phyloP scores from a whole-genome alignment of 1,140 invertebrate genomes.

The Cataglyphis hispanica region DNA sequence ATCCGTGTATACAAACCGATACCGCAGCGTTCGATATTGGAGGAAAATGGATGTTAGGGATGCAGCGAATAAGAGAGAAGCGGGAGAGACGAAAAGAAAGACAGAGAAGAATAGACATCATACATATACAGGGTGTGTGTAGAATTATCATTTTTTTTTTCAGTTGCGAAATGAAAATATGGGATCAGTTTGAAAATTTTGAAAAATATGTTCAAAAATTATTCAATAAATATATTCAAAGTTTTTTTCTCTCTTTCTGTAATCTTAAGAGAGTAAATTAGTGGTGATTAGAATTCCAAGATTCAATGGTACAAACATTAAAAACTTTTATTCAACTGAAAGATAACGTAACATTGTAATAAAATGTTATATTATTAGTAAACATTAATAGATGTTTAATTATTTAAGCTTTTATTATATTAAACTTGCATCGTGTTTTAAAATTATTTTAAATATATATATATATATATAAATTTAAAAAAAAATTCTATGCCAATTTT shows the following conservation, averaged over 20 bases:
- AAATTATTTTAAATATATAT: neutral
- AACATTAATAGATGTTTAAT: too few species aligned
- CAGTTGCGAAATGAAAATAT: neutral
- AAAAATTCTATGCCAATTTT: neutral
- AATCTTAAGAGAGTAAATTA: too few species aligned
- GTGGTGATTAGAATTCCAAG: neutral
- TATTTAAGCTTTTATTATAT: too few species aligned
- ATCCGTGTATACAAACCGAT: conserved; percentile 59
- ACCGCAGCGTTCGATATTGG: conserved; percentile 49
- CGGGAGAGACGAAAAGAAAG: conserved; percentile 25
- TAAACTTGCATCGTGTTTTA: neutral
- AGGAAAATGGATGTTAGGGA: conserved; percentile 55
- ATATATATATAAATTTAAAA: neutral
- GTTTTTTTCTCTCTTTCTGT: neutral
- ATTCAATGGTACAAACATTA: too few species aligned
- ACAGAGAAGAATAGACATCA: neutral
- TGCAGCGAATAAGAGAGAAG: conserved; percentile 26
- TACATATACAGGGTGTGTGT: conserved; percentile 10
- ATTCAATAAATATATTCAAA: neutral
- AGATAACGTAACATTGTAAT: too few species aligned
- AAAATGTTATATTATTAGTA: too few species aligned
- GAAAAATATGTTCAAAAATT: neutral
- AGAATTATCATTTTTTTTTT: neutral
- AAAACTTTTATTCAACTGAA: too few species aligned
- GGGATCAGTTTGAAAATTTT: neutral